A percentile compares a stretch with the other conserved stretches of the same genome.
Evolutionary conservation across 2,113 vertebrate genomes (phyloP).

Genomic region (Cinclus mexicanus): DNA sequence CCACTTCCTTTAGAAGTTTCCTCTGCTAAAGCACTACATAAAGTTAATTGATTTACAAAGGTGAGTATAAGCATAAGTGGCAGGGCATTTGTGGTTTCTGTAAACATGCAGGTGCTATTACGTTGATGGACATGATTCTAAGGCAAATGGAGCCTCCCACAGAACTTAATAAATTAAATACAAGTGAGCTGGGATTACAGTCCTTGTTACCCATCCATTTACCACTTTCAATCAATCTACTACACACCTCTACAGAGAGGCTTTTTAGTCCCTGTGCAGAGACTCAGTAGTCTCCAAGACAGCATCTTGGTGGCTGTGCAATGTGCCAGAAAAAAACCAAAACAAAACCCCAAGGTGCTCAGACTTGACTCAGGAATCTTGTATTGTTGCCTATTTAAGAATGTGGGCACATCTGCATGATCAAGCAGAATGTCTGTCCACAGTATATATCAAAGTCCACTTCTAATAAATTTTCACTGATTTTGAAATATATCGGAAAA

Average conservation of each 20-base stretch:
- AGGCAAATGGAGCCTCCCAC: neutral
- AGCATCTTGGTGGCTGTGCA: neutral
- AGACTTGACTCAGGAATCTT: neutral
- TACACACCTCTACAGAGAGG: neutral
- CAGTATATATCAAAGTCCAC: neutral
- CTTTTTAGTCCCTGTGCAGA: neutral
- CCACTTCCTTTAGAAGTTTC: neutral
- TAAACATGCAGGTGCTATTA: neutral
- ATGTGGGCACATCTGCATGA: accelerated
- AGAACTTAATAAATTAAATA: neutral
- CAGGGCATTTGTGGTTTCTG: neutral
- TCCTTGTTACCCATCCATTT: neutral
- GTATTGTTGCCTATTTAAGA: neutral
- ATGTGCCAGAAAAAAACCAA: neutral
- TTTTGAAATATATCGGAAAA: neutral
- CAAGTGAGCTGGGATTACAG: neutral
- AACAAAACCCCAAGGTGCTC: neutral
- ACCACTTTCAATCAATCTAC: neutral
- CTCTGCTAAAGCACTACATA: neutral
- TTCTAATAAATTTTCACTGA: neutral
- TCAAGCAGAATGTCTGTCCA: neutral
- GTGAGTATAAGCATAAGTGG: neutral
- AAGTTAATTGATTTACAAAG: neutral
- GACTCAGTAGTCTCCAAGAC: neutral
- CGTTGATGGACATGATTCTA: neutral